A percentile compares a stretch with the other conserved stretches of the same genome.
Evolutionary conservation across 2,888 invertebrate species (phyloP).

Genomic region (Sympetrum striolatum): DNA sequence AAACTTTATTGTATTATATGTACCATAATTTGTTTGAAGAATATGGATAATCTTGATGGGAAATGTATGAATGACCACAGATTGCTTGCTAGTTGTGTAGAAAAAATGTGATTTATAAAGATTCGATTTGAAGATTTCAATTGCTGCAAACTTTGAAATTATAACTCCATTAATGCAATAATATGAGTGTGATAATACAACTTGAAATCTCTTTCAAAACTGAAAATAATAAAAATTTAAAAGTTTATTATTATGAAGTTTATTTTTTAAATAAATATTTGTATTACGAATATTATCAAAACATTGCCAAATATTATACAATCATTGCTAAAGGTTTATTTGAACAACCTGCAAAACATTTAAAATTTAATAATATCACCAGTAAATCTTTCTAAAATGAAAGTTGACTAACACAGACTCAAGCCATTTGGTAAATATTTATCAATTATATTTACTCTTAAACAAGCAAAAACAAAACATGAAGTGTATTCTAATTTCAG

Average conservation of each 20-base stretch:
- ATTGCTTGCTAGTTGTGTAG: neutral
- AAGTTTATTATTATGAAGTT: too few relatives aligned
- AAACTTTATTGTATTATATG: conserved; percentile 9
- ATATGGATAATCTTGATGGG: neutral
- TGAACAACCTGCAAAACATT: too few relatives aligned
- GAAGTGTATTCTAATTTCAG: too few relatives aligned
- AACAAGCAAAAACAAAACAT: too few relatives aligned
- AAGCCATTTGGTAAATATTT: neutral
- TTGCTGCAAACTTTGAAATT: neutral
- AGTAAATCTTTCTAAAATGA: too few relatives aligned
- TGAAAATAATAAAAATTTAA: neutral
- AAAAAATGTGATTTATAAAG: neutral
- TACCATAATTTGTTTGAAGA: neutral
- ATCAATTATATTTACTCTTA: neutral
- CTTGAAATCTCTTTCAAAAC: neutral
- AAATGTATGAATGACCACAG: neutral
- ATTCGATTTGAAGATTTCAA: neutral
- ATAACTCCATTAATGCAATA: neutral
- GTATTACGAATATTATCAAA: too few relatives aligned
- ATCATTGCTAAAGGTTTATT: too few relatives aligned
- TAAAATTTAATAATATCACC: too few relatives aligned
- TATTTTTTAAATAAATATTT: too few relatives aligned
- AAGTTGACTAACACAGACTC: too few relatives aligned
- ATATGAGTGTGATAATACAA: neutral
- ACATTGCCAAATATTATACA: too few relatives aligned